These are phyloP conservation scores for Ciconia stormi DNA, from an alignment of 2,113 vertebrate species.

Conservation along the genomic window DNA sequence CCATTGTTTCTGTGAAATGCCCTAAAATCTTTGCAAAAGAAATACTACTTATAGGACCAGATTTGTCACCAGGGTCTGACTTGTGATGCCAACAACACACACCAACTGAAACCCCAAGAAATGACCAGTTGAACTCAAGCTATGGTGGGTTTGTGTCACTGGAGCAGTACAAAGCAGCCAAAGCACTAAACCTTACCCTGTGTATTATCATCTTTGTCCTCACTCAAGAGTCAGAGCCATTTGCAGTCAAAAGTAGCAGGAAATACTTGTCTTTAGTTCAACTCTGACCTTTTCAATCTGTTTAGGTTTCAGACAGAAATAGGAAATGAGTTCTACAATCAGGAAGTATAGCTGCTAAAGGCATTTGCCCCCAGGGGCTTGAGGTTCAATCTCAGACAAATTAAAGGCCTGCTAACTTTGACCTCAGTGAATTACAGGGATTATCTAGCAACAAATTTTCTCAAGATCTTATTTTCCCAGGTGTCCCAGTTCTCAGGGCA, in stretches of 20 bases:
- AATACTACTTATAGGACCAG: neutral
- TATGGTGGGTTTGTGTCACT: neutral
- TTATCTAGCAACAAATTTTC: conserved; percentile 33
- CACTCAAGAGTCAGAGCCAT: neutral
- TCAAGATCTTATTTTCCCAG: conserved; percentile 21
- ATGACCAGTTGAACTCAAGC: neutral
- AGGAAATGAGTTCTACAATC: conserved; percentile 63
- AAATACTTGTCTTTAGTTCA: conserved; percentile 55
- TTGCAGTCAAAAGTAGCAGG: neutral
- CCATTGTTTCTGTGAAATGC: neutral
- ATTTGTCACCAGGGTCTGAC: neutral
- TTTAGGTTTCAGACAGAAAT: conserved; percentile 61
- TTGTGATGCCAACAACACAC: neutral
- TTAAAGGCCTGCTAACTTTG: conserved; percentile 20
- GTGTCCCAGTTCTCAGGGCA: neutral
- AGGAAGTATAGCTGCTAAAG: conserved; percentile 63
- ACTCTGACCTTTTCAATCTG: conserved; percentile 56
- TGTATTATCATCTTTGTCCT: neutral
- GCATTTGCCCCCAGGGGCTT: conserved; percentile 8
- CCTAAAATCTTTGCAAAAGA: neutral
- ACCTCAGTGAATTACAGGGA: conserved; percentile 28
- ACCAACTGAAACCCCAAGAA: neutral
- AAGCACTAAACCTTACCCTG: neutral
- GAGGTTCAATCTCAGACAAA: conserved; percentile 54
- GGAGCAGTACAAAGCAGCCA: neutral